Evolutionary conservation across 1,140 invertebrate species (phyloP), one percentile per base, ranked within the genome.

Genomic region (Portunus trituberculatus): DNA sequence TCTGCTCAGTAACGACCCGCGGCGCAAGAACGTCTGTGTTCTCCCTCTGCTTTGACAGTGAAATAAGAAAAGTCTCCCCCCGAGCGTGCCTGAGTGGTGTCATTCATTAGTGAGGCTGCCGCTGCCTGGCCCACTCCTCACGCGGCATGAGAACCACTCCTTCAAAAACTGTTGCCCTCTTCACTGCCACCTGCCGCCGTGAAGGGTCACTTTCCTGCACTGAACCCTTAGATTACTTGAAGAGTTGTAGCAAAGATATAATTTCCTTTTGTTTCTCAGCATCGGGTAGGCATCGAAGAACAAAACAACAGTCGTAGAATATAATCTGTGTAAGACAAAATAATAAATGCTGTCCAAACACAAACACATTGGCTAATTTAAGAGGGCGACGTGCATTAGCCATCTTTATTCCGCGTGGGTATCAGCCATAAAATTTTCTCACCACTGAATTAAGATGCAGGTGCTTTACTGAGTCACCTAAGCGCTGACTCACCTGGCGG

Each of bases 11-110:
- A 91, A 48, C 45, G 89, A 91, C 28, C 89, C 28, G 14, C n/a
- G 39, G 89, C 89, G 32, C 29, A 91, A 52, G 89, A 48, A 91
- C 89, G 89, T 91, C 89, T 39, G 32, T 91, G 89, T 46, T 91
- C 25, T 48, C 28, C 16, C 89, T 48, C 45, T 46, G 25, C 45
- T n/a, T 28, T 91, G 28, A 29, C 28, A 29, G 28, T 46, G 52
- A 48, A 91, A 28, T 28, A 48, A 48, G 45, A 52, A 48, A 29
- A 16, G 3, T 52, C 28, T 32, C 45, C 45, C 31, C 45, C 7
- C 7, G 28, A 88, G 31, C 86, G 32, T 88, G 45, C 31, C 86
- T 46, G 45, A 32, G 67, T n/a, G 25, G 67, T 20, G 67, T 76
- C 67, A 76, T 76, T 76, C 67, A 7, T 76, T 76, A 76, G 67